These are phyloP conservation scores for Lysandra coridon DNA, from an alignment of 2,888 invertebrate species.

Conservation along the genomic window DNA sequence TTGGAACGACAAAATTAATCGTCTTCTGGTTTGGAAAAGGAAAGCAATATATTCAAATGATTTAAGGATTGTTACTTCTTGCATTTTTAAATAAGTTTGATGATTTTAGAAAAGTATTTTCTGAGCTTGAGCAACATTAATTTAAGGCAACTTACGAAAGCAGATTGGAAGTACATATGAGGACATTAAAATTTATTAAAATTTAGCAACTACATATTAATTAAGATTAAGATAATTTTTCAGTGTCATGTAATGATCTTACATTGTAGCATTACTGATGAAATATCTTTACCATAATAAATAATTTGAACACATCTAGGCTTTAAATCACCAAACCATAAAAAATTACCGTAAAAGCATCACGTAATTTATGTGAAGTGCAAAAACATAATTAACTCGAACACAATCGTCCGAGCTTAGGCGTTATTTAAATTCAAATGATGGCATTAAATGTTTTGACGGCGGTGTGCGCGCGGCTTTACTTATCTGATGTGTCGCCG, in stretches of 20 bases:
- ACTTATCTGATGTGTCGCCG: conserved; percentile 49
- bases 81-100: too few relatives aligned
- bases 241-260: too few relatives aligned
- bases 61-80: not conserved
- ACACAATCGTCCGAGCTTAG: conserved; percentile 59
- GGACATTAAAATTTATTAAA: too few relatives aligned
- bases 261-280: too few relatives aligned
- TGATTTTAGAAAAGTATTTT: too few relatives aligned
- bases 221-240: too few relatives aligned
- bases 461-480: conserved; percentile 46
- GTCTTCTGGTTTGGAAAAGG: not conserved
- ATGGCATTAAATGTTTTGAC: conserved; percentile 66
- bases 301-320: not conserved
- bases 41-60: not conserved
- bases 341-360: not conserved
- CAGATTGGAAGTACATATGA: too few relatives aligned
- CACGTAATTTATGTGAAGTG: conserved; percentile 39
- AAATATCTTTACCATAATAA: too few relatives aligned
- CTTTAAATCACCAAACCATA: not conserved
- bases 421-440: conserved; percentile 79
- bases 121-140: too few relatives aligned
- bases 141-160: too few relatives aligned
- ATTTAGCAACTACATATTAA: too few relatives aligned
- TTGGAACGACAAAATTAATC: not conserved
- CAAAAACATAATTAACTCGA: conserved; percentile 37